Conservation (phyloP, 2,888 invertebrate genomes). For the Apoda limacodes region DNA sequence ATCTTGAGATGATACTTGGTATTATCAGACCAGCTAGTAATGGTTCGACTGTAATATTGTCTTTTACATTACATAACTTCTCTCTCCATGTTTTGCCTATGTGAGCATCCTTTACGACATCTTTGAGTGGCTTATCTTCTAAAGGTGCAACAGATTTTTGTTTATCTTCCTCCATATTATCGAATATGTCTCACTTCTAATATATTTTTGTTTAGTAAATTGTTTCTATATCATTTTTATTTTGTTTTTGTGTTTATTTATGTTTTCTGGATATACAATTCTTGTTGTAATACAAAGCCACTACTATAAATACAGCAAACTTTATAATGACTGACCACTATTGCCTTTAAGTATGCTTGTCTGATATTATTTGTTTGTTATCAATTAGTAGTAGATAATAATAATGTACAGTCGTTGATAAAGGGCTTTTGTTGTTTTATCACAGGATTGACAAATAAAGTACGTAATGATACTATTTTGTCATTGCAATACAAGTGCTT, state of each 20-base stretch:
- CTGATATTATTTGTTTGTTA: conserved; percentile 56
- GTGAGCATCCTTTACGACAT: conserved; percentile 26
- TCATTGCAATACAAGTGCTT: too few species aligned
- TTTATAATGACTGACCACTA: conserved; percentile 32
- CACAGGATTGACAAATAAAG: too few species aligned
- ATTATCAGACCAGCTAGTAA: conserved; percentile 78
- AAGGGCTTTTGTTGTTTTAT: conserved; percentile 24
- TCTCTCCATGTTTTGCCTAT: conserved; percentile 42
- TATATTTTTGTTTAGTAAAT: conserved; percentile 14
- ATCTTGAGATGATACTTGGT: conserved; percentile 74
- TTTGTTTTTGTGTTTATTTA: too few species aligned
- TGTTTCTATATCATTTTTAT: conserved; percentile 36
- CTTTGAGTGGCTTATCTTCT: conserved; percentile 51
- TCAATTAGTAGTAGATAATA: conserved; percentile 51
- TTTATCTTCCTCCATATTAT: too few species aligned
- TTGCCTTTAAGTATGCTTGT: conserved; percentile 42
- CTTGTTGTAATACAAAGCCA: too few species aligned
- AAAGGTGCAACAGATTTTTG: too few species aligned
- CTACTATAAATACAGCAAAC: conserved; percentile 40
- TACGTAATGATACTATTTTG: too few species aligned
- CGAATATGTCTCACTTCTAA: too few species aligned
- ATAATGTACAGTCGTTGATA: conserved; percentile 31
- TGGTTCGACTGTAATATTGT: conserved; percentile 79
- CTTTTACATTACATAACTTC: conserved; percentile 38
- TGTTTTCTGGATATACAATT: too few species aligned